Conservation (phyloP, 2,113 vertebrate genomes). For the Pseudorhombus dupliciocellatus region DNA sequence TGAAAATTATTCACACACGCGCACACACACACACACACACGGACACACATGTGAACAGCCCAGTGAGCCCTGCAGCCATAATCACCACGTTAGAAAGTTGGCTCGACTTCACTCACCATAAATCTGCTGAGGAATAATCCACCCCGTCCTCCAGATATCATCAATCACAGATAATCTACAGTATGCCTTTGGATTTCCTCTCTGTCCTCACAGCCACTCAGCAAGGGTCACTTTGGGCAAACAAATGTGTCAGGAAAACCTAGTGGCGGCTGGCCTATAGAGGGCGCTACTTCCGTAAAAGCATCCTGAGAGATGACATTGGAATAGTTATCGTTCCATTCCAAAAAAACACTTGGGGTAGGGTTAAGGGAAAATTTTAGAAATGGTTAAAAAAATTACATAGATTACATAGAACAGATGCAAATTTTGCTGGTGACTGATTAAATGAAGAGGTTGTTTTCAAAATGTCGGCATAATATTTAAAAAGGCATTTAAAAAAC, state of each 20-base stretch:
- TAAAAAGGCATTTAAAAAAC: too few relatives aligned
- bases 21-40: slow-evolving; percentile 34
- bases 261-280: background rate
- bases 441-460: too few relatives aligned
- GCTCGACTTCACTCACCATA: slow-evolving; percentile 59
- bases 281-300: background rate
- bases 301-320: too few relatives aligned
- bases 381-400: too few relatives aligned
- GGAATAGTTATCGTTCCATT: too few relatives aligned
- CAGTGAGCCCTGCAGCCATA: slow-evolving; percentile 57
- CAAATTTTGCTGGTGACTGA: too few relatives aligned
- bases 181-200: slow-evolving; percentile 14
- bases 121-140: slow-evolving; percentile 65
- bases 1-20: background rate
- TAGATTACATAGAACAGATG: too few relatives aligned
- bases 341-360: too few relatives aligned
- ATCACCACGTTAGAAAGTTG: slow-evolving; percentile 58
- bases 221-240: slow-evolving; percentile 43
- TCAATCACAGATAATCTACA: slow-evolving; percentile 65
- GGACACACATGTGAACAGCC: slow-evolving; percentile 53
- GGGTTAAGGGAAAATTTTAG: too few relatives aligned
- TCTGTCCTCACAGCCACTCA: background rate
- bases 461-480: too few relatives aligned
- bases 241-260: too few relatives aligned
- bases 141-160: slow-evolving; percentile 61